A percentile compares a stretch with the other conserved stretches of the same genome.
phyloP scores from a whole-genome alignment of 2,888 invertebrate genomes.

The Acrobeloides nanus region DNA sequence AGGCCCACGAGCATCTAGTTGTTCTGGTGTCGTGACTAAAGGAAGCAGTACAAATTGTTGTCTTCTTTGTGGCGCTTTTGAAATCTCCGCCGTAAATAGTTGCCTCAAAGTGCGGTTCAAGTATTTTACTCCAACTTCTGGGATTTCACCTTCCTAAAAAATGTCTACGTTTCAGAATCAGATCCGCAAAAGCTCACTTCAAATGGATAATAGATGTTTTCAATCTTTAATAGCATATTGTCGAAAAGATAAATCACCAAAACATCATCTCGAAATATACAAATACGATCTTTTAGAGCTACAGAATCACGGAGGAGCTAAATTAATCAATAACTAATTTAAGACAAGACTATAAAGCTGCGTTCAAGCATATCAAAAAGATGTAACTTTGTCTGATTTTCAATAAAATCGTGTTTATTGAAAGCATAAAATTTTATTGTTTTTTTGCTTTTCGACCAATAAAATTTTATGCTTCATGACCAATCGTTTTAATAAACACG shows the following conservation, averaged over 20 bases:
- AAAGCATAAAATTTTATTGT: too few relatives aligned
- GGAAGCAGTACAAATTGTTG: conserved; percentile 37
- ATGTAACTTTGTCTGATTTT: too few relatives aligned
- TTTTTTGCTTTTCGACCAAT: too few relatives aligned
- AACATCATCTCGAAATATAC: conserved; percentile 36
- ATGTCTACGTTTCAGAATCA: conserved; percentile 3
- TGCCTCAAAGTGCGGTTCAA: conserved; percentile 32
- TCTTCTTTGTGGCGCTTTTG: conserved; percentile 26
- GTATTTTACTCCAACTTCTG: conserved; percentile 29
- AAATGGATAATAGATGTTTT: conserved; percentile 39
- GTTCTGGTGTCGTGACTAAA: conserved; percentile 32
- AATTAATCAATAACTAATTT: conserved; percentile 6
- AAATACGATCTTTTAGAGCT: conserved; percentile 17
- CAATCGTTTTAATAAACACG: too few relatives aligned
- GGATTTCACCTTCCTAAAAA: conserved; percentile 24
- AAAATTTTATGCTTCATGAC: too few relatives aligned
- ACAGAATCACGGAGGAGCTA: conserved; percentile 36
- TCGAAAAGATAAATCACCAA: conserved; percentile 40
- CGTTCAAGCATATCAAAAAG: too few relatives aligned
- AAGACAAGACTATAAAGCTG: background rate
- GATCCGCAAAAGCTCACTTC: conserved; percentile 7
- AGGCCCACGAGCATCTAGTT: conserved; percentile 38
- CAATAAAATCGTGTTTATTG: too few relatives aligned
- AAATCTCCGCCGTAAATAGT: conserved; percentile 31
- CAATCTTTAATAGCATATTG: conserved; percentile 36